phyloP scores from a whole-genome alignment of 2,113 vertebrate species.

The Xenus cinereus region DNA sequence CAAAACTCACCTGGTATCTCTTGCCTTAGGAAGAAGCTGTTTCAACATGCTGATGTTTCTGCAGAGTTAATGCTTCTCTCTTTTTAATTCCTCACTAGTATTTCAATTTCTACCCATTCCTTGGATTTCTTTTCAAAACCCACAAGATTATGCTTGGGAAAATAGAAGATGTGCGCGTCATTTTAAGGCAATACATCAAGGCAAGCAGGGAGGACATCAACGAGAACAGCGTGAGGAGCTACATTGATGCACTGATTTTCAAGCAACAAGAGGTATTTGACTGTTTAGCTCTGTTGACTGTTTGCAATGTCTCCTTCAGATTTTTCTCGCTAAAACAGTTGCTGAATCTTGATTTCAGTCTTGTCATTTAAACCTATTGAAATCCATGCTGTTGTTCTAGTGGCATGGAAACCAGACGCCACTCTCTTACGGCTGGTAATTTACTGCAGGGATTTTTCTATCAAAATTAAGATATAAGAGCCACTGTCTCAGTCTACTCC shows the following conservation, averaged over 20 bases:
- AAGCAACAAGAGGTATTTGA: constrained; percentile 70
- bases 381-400: background rate
- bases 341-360: background rate
- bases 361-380: background rate
- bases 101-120: constrained; percentile 75
- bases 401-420: background rate
- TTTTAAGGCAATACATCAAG: constrained; percentile 68
- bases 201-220: background rate
- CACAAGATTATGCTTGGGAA: constrained; percentile 75
- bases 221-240: constrained; percentile 46
- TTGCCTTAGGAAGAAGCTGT: background rate
- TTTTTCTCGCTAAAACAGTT: background rate
- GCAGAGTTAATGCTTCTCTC: background rate
- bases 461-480: background rate
- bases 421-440: background rate
- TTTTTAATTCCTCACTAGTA: constrained; percentile 50
- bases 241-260: constrained; percentile 69
- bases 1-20: background rate
- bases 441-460: background rate
- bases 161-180: constrained; percentile 63
- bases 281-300: background rate
- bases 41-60: background rate
- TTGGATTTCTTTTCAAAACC: constrained; percentile 72
- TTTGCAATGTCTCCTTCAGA: background rate
- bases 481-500: background rate